Base-by-base conservation (phyloP, 1,140 invertebrate genomes). In the Bilobella aurantiaca region DNA sequence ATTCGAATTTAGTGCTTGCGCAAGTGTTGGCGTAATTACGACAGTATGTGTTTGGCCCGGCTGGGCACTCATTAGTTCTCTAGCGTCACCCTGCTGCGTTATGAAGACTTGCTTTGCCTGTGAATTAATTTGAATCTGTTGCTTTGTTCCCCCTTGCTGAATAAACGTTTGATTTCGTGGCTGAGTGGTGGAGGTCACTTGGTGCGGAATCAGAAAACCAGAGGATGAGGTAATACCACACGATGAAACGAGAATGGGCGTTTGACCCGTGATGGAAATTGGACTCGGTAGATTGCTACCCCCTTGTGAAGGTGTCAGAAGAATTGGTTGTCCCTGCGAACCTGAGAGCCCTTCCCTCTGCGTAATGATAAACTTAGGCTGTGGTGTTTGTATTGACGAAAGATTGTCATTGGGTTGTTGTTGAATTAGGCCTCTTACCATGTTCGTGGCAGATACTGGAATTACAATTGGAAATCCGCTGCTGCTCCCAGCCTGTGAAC, bases 371-470 rank as follows among this genome's bases (percentile, higher is more conserved):
- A 65, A 56, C 47, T 59, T n/a, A n/a, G n/a, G 53, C 47, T 65
- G 27, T 58, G 23, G 53, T 56, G 25, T 28, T 25, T 64, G 63
- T 31, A 64, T n/a, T n/a, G n/a, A n/a, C n/a, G n/a, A n/a, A n/a
- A n/a, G n/a, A n/a, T n/a, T n/a, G n/a, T n/a, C n/a, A n/a, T n/a
- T n/a, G 80, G 77, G 12, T 8, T 5, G 12, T 53, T 28, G 82
- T 83, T 0, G 82, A 78, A 62, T 83, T 78, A 0, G 82, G 59
- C 67, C 76, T 25, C 29, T 77, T 66, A 78, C 77, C 71, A 68
- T 70, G 31, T 79, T 69, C 25, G 73, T 67, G 37, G 77, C 74
- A 68, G 79, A 81, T 61, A 78, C 76, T 25, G 46, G 47, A 14
- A 65, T 21, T 23, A 34, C 57, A 65, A 64, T 31, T 12, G 27